These are phyloP conservation scores for Sitobion miscanthi DNA, from an alignment of 1,140 invertebrate species.

Conservation along the genomic window DNA sequence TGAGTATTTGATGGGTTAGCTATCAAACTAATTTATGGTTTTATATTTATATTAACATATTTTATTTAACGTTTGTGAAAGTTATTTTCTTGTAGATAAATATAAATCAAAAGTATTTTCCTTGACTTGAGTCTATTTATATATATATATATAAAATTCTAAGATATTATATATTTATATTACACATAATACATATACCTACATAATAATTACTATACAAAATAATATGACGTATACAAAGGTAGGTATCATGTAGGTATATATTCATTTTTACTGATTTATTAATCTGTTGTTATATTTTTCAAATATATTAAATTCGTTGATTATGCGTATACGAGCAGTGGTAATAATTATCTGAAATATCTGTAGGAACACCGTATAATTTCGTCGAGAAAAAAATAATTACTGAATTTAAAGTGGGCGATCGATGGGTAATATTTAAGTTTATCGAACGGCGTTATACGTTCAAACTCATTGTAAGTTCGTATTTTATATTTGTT, in stretches of 20 bases:
- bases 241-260: not conserved
- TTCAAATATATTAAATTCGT: not conserved
- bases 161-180: not conserved
- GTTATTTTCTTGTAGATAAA: not conserved
- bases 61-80: not conserved
- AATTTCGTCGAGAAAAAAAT: not conserved
- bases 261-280: not conserved
- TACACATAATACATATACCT: too few species aligned
- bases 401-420: too few species aligned
- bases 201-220: not conserved
- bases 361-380: not conserved
- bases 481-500: not conserved
- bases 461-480: not conserved
- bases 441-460: not conserved
- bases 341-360: not conserved
- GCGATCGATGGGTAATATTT: not conserved
- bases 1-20: not conserved
- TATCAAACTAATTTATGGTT: not conserved
- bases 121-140: not conserved
- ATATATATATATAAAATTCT: not conserved
- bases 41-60: slow-evolving; percentile 3
- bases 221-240: not conserved
- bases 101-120: not conserved
- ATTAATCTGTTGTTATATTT: not conserved
- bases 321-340: not conserved